These are phyloP conservation scores for Chrysopa pallens DNA, from an alignment of 1,140 invertebrate species.

Conservation along the genomic window DNA sequence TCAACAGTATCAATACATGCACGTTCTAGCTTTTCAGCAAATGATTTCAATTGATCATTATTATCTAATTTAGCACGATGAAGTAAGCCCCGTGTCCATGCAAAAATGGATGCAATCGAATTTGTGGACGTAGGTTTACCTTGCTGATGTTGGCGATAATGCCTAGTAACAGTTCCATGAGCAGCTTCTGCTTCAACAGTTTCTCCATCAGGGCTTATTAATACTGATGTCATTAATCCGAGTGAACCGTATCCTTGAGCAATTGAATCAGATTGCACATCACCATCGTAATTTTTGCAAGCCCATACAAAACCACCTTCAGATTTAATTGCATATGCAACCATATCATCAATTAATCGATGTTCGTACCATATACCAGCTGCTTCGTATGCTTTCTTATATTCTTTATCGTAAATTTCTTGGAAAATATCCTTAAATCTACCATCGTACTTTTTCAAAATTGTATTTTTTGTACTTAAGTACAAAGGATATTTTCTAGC, in stretches of 20 bases:
- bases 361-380: constrained; percentile 92
- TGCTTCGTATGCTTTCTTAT: constrained; percentile 71
- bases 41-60: constrained; percentile 56
- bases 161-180: constrained; percentile 92
- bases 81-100: constrained; percentile 83
- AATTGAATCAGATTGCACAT: constrained; percentile 95
- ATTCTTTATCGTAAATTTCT: constrained; percentile 86
- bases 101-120: constrained; percentile 97
- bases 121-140: constrained; percentile 97
- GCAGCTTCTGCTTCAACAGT: constrained; percentile 96
- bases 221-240: constrained; percentile 90
- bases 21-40: constrained; percentile 67
- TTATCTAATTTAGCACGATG: constrained; percentile 88
- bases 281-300: constrained; percentile 98
- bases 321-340: constrained; percentile 94
- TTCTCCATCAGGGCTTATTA: constrained; percentile 89
- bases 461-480: constrained; percentile 97
- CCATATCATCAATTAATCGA: constrained; percentile 97
- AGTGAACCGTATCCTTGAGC: constrained; percentile 88
- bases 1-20: constrained; percentile 93
- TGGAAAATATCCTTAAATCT: constrained; percentile 99
- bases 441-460: constrained; percentile 96
- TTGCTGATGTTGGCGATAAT: constrained; percentile 85
- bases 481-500: constrained; percentile 77
- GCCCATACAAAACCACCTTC: constrained; percentile 99